Base-by-base conservation (phyloP, 2,797 vertebrate species). In the Pseudotriccus pelzelni region DNA sequence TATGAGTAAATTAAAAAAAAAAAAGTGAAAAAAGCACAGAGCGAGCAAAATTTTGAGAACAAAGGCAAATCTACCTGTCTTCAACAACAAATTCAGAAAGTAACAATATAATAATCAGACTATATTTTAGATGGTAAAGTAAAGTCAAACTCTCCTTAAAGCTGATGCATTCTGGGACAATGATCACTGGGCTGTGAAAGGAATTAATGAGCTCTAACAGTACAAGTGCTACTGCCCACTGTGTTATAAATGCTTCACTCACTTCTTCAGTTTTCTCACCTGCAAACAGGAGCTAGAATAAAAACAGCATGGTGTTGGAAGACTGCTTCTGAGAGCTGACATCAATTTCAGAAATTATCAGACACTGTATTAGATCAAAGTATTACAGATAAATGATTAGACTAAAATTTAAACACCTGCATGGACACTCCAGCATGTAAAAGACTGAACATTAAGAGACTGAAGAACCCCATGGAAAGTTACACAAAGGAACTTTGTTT, bases 141-240 rank as follows among this genome's bases (percentile, higher is more conserved):
- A 2, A 83, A 53, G n/a, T 69, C 60, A 73, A 88, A 69, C 43
- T 50, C 7, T 64, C 55, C 77, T 88, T 60, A 84, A 86, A 84
- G 66, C 58, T 34, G 52, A 83, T 70, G 66, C 58, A 75, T 81
- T 90, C 74, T 74, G 62, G 63, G 74, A 92, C 73, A 94, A 81
- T 19, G 34, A 37, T 81, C 74, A 84, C 28, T 36, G 50, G 36
- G 58, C 69, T 91, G 83, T 85, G 68, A 93, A 96, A 89, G 62
- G 46, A 94, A 90, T 85, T 88, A 94, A 95, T 78, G 78, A 95
- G 58, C 53, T 94, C 46, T 81, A 96, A 77, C 46, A 77, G 34
- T 43, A 74, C 30, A 78, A 91, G 56, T 68, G 43, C 62, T 78
- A 53, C 58, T 75, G 73, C 66, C 73, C 50, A 86, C 77, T 85